These are phyloP conservation scores for Eutolmus rufibarbis DNA, from an alignment of 2,888 invertebrate genomes.

Conservation along the genomic window DNA sequence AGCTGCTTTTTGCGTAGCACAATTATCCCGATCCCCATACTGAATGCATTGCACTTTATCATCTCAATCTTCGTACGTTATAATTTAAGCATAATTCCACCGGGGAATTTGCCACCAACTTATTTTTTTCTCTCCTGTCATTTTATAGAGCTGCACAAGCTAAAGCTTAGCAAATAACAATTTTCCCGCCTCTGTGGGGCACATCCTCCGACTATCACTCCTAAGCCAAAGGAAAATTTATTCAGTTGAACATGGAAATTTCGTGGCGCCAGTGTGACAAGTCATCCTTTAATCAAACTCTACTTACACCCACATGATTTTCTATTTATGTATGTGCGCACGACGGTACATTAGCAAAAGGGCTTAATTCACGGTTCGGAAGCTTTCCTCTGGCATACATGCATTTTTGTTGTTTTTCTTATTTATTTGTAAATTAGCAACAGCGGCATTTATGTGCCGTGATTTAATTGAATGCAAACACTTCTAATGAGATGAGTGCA, in stretches of 20 bases:
- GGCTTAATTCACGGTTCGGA: constrained; percentile 16
- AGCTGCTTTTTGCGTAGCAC: background rate
- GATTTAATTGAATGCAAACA: constrained; percentile 15
- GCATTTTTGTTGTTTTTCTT: background rate
- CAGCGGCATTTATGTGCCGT: background rate
- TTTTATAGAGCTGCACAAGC: background rate
- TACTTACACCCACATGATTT: constrained; percentile 54
- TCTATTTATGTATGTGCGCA: background rate
- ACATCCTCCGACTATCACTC: background rate
- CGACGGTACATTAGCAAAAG: background rate
- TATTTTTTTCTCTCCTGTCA: background rate
- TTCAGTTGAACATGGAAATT: constrained; percentile 49
- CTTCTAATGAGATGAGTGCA: background rate
- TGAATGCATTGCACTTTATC: background rate
- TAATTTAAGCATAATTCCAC: background rate
- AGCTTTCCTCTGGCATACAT: background rate
- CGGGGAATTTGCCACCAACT: background rate
- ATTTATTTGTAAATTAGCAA: constrained; percentile 22
- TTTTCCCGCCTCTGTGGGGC: background rate
- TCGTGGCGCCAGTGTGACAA: constrained; percentile 55
- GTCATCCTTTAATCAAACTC: constrained; percentile 57
- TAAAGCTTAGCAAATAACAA: constrained; percentile 10
- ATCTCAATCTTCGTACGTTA: background rate
- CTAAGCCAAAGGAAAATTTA: constrained; percentile 23
- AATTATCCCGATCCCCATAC: background rate